Base-by-base conservation (phyloP, 1,140 invertebrate genomes). In the Drosophila sechellia region DNA sequence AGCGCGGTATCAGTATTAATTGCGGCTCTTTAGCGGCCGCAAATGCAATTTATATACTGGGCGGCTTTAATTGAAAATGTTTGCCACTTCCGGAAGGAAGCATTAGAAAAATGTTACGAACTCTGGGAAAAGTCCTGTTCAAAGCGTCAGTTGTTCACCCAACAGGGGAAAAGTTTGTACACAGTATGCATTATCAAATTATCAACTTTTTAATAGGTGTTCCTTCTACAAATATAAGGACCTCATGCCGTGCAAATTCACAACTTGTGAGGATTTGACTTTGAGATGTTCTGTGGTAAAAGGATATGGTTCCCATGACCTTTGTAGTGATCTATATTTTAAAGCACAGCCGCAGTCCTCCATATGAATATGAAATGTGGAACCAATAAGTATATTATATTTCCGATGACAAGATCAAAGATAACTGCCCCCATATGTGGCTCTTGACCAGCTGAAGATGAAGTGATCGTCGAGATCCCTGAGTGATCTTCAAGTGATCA, bases 1-100 rank as follows among this genome's bases (percentile, higher is more conserved):
- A 43, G 15, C 12, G 5, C 20, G 5, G 52, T 80, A 64, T 34
- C 37, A 35, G 61, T 61, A 86, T 79, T 86, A 87, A 86, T 87
- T 83, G 81, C 75, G 75, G 58, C 81, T 87, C 70, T 86, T 86
- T 83, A 86, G 83, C 81, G 53, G 72, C 75, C 78, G 45, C 74
- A 68, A 65, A 63, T 52, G 55, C 35, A 52, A 4, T 35, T 27
- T 35, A 48, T 34, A 55, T 27, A 52, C 11, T 81, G 15, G 49
- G 49, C 49, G 49, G 66, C 50, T 58, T 71, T 79, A 86, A 86
- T 86, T 86, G 81, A 86, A 86, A 81, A 87, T 72, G 64, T 71
- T 72, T 34, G 58, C 55, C 85, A 87, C 83, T 79, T 86, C 81
- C 81, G 84, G 66, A 60, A 77, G 68, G 69, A 73, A 73, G 57